Conservation (phyloP, 2,797 vertebrate species). For the Centropyge bicolor region DNA sequence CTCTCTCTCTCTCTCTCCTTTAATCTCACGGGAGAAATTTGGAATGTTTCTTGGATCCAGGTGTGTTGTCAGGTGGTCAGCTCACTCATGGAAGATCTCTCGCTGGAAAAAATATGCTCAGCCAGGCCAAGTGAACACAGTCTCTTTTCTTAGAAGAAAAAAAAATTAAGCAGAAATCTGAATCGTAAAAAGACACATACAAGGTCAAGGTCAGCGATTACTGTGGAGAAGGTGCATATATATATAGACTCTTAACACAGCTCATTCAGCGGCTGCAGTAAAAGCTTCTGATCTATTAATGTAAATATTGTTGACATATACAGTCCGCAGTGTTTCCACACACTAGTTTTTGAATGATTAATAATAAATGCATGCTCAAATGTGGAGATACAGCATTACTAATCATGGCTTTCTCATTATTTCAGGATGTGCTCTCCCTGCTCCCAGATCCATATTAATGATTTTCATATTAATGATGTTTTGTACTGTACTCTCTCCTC, state of each 20-base stretch:
- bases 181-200: conserved; percentile 37
- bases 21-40: conserved; percentile 69
- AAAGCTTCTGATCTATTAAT: conserved; percentile 18
- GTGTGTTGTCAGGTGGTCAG: conserved; percentile 74
- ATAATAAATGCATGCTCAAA: conserved; percentile 63
- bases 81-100: conserved; percentile 61
- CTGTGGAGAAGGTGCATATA: conserved; percentile 24
- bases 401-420: conserved; percentile 72
- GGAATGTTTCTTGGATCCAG: conserved; percentile 64
- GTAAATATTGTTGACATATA: conserved; percentile 29
- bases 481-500: conserved; percentile 57
- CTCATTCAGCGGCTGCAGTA: conserved; percentile 1
- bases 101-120: conserved; percentile 57
- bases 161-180: conserved; percentile 35
- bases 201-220: conserved; percentile 68
- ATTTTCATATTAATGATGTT: conserved; percentile 75
- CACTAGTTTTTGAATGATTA: conserved; percentile 47
- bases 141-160: conserved; percentile 16
- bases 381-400: conserved; percentile 53
- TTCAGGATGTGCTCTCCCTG: conserved; percentile 59
- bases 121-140: conserved; percentile 42
- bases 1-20: conserved; percentile 29
- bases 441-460: conserved; percentile 74
- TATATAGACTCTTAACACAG: background rate
- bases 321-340: conserved; percentile 21